Evolutionary conservation across 1,140 invertebrate genomes (phyloP).

Genomic region (Drosophila varians): DNA sequence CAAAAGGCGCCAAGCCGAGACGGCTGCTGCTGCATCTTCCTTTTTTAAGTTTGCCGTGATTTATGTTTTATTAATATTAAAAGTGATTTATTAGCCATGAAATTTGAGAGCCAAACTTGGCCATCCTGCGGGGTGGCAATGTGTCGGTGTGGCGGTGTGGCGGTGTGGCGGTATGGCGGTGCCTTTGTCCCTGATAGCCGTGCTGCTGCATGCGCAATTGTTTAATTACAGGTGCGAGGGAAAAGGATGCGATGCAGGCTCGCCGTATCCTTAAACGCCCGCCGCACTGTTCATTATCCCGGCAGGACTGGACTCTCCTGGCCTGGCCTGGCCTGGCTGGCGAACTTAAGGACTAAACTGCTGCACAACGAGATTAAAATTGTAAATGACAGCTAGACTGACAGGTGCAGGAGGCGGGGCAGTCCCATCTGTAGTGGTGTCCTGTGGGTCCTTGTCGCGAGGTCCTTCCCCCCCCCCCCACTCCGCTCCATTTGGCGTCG

Average conservation of each 20-base stretch:
- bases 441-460: not conserved
- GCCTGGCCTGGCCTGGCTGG: not conserved
- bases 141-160: no score
- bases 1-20: slow-evolving; percentile 44
- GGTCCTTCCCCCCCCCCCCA: not conserved
- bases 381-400: slow-evolving; percentile 76
- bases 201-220: slow-evolving; percentile 51
- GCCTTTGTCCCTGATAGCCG: slow-evolving; percentile 14
- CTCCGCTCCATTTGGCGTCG: slow-evolving; percentile 37
- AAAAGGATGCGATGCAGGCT: slow-evolving; percentile 21
- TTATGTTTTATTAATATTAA: slow-evolving; percentile 82
- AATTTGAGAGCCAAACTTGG: slow-evolving; percentile 46
- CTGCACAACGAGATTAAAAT: slow-evolving; percentile 80
- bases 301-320: not conserved
- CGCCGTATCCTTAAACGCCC: slow-evolving; percentile 16
- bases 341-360: slow-evolving; percentile 74
- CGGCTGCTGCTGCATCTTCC: slow-evolving; percentile 6
- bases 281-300: slow-evolving; percentile 59
- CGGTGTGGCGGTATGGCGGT: not conserved
- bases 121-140: no score
- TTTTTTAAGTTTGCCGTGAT: slow-evolving; percentile 68
- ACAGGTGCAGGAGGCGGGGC: slow-evolving; percentile 37
- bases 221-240: slow-evolving; percentile 61
- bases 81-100: slow-evolving; percentile 82
- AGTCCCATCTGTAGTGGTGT: not conserved